Evolutionary conservation across 2,113 vertebrate genomes (phyloP), one percentile per base, ranked within the genome.

Genomic region (Strix aluco): DNA sequence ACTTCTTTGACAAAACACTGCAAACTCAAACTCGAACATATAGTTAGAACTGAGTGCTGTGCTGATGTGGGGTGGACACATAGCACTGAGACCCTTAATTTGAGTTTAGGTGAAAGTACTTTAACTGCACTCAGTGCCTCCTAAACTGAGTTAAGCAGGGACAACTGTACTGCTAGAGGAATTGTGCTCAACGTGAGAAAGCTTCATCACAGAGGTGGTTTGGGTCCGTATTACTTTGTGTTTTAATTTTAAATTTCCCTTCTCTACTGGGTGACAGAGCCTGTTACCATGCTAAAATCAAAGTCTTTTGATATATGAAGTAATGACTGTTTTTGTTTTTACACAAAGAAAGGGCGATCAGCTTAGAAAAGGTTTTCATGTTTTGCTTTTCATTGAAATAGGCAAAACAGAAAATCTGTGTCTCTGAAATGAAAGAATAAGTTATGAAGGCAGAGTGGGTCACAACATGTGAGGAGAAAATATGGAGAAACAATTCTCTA

Each of bases 71-170:
- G 47, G 44, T 44, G 52, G 38, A 59, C 51, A 32, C 11, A 42
- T 17, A 38, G 34, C 10, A 19, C 17, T 14, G 18, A 59, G 69
- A 42, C 49, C 72, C 42, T 81, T 81, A 49, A 83, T 92, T 95
- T 92, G 10, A 90, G 77, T 92, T 77, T 84, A 92, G 51, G 57
- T 86, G 81, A 72, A 83, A 81, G 12, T 70, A 91, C 86, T 95
- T 97, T 59, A 92, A 27, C 81, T 86, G 61, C 26, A 69, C 42
- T 95, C 65, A 94, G 59, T 92, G 21, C 40, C 19, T 92, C 74
- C 88, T 91, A 71, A 65, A 44, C 10, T 11, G 26, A 94, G 29
- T 80, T 92, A 91, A 73, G 49, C 78, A 82, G 81, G 47, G 61
- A 71, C 27, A 96, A 52, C 67, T 20, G 2, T 38, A 32, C 11